Evolutionary conservation across 23 tunicate species (phyloP), one percentile per base, ranked within the genome.

Genomic region (Halocynthia aurantium): DNA sequence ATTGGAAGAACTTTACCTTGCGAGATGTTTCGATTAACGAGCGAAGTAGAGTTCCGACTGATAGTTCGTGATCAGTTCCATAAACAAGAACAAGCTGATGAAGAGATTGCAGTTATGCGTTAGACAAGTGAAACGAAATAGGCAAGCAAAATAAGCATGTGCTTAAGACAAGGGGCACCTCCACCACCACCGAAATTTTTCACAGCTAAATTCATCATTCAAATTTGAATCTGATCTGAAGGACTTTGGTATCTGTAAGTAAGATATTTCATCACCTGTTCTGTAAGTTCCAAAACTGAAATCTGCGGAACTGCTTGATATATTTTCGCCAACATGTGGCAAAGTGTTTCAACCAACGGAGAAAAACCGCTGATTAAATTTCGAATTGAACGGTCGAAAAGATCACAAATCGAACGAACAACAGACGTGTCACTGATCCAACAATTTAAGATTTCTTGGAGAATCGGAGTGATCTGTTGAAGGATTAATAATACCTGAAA

Each of bases 321-420:
- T 12, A 96, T 76, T 52, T 78, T 77, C 52, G 80, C 55, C 9
- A 96, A 83, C 65, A 89, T 82, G 67, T 85, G 86, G 73, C 91
- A 85, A 19, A 96, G 51, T 6, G 77, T 81, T 17, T 73, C 53
- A 18, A 90, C 50, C 44, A 90, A 31, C 6, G 87, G 88, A 6
- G 70, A 54, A 57, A 84, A 86, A 8, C 78, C 89, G 0, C 40
- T 75, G 7, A 86, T 71, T 20, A 96, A 61, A 71, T 77, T 90
- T 63, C 96, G 85, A 70, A 96, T 89, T 7, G 97, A 51, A 82
- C 83, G 82, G 64, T 96, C 96, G 67, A 82, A 96, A 67, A 96
- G 61, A 22, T 80, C 67, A 62, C 93, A 89, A 19, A 96, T 20
- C 6, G 84, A 71, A 12, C 75, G 71, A 52, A 88, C 84, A 55